Percentiles rank a stretch among this genome's conserved stretches.
phyloP scores from a whole-genome alignment of 2,113 vertebrate species.

The Lates calcarifer region DNA sequence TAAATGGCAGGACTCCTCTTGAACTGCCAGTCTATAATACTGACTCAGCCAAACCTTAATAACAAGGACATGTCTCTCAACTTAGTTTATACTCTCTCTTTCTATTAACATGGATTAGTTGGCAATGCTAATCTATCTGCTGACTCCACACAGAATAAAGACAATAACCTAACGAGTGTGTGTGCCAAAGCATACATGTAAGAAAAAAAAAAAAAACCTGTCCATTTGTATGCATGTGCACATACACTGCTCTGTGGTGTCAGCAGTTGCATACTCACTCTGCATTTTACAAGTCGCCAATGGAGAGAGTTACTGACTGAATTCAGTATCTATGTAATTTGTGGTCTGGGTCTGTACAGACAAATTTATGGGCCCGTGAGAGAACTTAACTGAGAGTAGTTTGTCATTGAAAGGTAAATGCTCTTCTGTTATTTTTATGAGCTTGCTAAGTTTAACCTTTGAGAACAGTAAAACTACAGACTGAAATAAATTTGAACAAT shows the following conservation, averaged over 20 bases:
- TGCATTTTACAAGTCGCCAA: slow-evolving; percentile 39
- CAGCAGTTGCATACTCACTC: slow-evolving; percentile 52
- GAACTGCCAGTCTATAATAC: slow-evolving; percentile 60
- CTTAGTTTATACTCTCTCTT: slow-evolving; percentile 39
- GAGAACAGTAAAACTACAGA: slow-evolving; percentile 26
- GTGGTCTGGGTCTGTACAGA: slow-evolving; percentile 1
- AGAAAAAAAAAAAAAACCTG: slow-evolving; percentile 14
- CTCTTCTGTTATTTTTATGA: slow-evolving; percentile 27
- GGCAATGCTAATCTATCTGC: slow-evolving; percentile 69
- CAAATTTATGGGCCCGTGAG: slow-evolving; percentile 32
- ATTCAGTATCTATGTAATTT: slow-evolving; percentile 34
- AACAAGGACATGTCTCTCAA: slow-evolving; percentile 59
- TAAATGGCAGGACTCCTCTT: slow-evolving; percentile 52
- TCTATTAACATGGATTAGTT: slow-evolving; percentile 72
- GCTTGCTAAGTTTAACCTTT: slow-evolving; percentile 11
- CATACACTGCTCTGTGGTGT: slow-evolving; percentile 15
- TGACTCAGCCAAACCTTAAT: slow-evolving; percentile 74
- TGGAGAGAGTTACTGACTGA: slow-evolving; percentile 49
- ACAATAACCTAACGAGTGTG: slow-evolving; percentile 46
- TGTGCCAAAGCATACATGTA: slow-evolving; percentile 22
- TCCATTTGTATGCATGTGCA: slow-evolving; percentile 39
- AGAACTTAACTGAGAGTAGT: slow-evolving; percentile 26
- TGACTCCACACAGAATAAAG: slow-evolving; percentile 59
- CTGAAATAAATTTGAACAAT: slow-evolving; percentile 30
- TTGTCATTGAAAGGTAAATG: slow-evolving; percentile 40